Percentiles rank a stretch among this genome's conserved stretches.
Conservation (phyloP, 2,113 vertebrate species). For the Hemichromis elongatus region DNA sequence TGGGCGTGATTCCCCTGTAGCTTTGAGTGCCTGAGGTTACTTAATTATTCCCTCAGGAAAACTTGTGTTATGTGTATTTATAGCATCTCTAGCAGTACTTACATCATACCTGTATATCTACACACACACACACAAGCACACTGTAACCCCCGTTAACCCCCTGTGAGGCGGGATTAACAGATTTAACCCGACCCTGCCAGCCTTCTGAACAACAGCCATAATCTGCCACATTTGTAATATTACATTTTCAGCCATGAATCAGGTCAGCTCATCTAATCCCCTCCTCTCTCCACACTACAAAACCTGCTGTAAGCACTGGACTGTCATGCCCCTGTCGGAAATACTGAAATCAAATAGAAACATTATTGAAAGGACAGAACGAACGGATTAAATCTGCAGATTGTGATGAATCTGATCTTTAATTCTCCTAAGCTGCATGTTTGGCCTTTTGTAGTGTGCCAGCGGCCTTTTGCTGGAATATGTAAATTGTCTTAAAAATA, state of each 20-base stretch:
- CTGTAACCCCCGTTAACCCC: background rate
- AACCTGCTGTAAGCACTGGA: background rate
- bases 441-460: background rate
- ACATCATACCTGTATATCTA: background rate
- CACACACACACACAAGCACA: background rate
- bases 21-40: background rate
- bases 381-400: background rate
- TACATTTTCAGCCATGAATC: slow-evolving; percentile 61
- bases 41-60: background rate
- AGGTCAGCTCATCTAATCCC: slow-evolving; percentile 66
- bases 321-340: background rate
- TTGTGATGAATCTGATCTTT: background rate
- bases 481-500: background rate
- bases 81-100: background rate
- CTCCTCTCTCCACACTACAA: background rate
- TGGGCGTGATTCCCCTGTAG: background rate
- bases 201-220: slow-evolving; percentile 32
- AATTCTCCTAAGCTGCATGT: background rate
- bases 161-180: slow-evolving; percentile 50
- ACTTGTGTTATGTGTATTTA: background rate
- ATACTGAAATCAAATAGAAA: background rate
- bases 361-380: background rate
- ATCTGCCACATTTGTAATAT: slow-evolving; percentile 71
- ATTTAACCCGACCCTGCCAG: slow-evolving; percentile 26
- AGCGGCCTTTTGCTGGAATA: background rate